Percentiles rank a stretch among this genome's conserved stretches.
Evolutionary conservation across 2,113 vertebrate genomes (phyloP).

Genomic region (Sander lucioperca): DNA sequence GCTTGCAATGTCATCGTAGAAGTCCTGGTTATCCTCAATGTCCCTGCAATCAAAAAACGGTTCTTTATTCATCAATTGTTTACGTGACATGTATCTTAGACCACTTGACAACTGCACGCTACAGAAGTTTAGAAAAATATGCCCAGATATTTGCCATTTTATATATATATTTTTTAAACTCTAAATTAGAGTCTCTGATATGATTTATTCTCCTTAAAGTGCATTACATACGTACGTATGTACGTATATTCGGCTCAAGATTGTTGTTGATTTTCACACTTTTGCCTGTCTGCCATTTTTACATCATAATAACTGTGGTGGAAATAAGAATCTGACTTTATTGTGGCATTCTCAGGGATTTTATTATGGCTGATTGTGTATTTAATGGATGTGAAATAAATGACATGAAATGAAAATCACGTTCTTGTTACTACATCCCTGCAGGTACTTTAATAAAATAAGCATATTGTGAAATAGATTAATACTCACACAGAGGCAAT

Average conservation of each 20-base stretch:
- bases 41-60: conserved; percentile 43
- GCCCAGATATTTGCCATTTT: background rate
- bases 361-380: background rate
- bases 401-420: background rate
- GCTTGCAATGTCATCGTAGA: conserved; percentile 82
- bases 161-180: background rate
- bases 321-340: background rate
- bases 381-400: background rate
- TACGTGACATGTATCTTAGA: background rate
- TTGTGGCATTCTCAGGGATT: background rate
- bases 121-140: background rate
- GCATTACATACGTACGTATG: too few species aligned
- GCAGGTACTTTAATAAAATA: background rate
- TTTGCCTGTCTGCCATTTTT: background rate
- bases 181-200: background rate
- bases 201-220: background rate
- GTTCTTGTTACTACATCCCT: background rate
- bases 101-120: too few species aligned
- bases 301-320: background rate
- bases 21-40: conserved; percentile 65
- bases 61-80: background rate
- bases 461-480: background rate
- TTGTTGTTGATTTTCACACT: background rate
- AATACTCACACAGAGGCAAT: conserved; percentile 74
- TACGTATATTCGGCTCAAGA: background rate